A percentile compares a stretch with the other conserved stretches of the same genome.
These are phyloP conservation scores for Geophilus truncorum DNA, from an alignment of 2,888 invertebrate species.

Conservation along the genomic window DNA sequence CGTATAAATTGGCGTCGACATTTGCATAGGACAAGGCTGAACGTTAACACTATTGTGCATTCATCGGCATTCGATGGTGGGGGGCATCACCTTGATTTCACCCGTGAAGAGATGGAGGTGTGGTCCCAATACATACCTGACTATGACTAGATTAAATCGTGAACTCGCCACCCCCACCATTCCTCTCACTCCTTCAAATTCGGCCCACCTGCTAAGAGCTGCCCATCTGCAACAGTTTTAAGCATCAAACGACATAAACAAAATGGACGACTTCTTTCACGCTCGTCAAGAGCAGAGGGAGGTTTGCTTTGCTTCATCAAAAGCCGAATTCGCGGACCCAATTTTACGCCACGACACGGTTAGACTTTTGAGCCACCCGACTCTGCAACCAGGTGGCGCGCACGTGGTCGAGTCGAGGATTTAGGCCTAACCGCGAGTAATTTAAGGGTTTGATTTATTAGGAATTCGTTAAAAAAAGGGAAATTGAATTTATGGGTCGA, in stretches of 20 bases:
- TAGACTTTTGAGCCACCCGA: background rate
- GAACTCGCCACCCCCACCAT: background rate
- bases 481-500: no score
- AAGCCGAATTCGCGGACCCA: background rate
- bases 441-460: no score
- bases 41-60: background rate
- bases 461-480: no score
- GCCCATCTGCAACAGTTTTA: background rate
- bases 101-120: background rate
- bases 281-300: no score
- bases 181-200: background rate
- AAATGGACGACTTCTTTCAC: background rate
- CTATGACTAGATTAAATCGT: background rate
- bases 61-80: background rate
- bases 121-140: background rate
- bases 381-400: background rate
- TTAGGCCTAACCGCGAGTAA: no score
- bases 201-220: background rate
- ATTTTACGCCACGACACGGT: background rate
- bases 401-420: no score
- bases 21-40: background rate
- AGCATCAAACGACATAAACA: background rate
- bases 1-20: background rate
- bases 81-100: conserved; percentile 15
- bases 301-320: no score